These are phyloP conservation scores for Stomorhina lunata DNA, from an alignment of 2,888 invertebrate genomes.

Conservation along the genomic window DNA sequence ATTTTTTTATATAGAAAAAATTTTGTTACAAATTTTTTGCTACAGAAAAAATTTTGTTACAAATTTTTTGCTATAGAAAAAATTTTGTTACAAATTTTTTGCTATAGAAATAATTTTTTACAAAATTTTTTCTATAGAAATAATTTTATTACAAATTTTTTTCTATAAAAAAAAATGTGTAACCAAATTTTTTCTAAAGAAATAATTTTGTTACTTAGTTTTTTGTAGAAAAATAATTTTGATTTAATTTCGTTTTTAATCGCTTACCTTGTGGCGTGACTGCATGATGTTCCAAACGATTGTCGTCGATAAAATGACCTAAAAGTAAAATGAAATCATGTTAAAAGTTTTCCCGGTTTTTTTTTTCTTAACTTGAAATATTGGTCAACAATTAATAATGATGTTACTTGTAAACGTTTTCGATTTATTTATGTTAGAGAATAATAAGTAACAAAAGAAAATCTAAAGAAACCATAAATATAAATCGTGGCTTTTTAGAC, in stretches of 20 bases:
- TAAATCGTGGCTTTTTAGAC: constrained; percentile 20
- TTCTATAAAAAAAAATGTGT: no score
- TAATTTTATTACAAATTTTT: no score
- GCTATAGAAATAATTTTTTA: no score
- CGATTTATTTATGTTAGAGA: not conserved
- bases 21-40: no score
- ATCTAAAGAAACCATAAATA: constrained; percentile 1
- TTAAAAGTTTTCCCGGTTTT: not conserved
- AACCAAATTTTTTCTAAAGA: no score
- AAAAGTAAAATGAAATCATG: constrained; percentile 47
- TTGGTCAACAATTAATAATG: constrained; percentile 52
- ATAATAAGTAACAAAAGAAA: not conserved
- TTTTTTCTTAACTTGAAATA: not conserved
- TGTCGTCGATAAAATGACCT: constrained; percentile 80
- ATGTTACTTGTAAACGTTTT: constrained; percentile 12
- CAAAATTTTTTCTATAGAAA: no score
- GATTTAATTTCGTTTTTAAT: not conserved
- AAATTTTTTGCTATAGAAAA: no score
- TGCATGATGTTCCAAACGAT: constrained; percentile 79
- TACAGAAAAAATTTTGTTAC: no score
- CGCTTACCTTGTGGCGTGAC: constrained; percentile 76
- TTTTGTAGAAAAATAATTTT: no score
- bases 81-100: no score
- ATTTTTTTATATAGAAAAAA: no score
- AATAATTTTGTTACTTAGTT: no score